Base-by-base conservation (phyloP, 1,140 invertebrate species). In the Battus philenor region DNA sequence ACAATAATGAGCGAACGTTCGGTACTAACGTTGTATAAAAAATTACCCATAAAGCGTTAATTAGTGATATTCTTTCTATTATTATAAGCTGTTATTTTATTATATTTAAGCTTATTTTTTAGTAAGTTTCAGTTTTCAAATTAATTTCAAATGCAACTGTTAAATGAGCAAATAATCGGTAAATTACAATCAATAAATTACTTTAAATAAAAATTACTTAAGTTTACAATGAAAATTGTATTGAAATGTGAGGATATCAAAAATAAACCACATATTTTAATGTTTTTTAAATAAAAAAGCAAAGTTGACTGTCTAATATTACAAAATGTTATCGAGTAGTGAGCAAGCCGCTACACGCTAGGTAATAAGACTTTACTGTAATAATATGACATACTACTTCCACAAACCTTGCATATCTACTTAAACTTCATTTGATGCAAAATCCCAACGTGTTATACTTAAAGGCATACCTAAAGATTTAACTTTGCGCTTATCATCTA, bases 1-100 rank as follows among this genome's bases (percentile, higher is more conserved):
- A 72, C 62, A 64, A 70, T 68, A 70, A 67, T 65, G 60, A 75
- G 75, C 66, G 60, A 71, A 67, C 58, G 54, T 60, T 49, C 62
- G 59, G 65, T 59, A 62, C 59, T 65, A 67, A 63, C 59, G 47
- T 58, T 59, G 59, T 74, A 72, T 70, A 72, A 71, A 77, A 36
- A 73, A 69, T 60, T 72, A 66, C 57, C 57, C 54, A 54, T 67
- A 72, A 72, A 72, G 66, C 64, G 62, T 68, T 59, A 54, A 57
- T 66, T 62, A 57, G 59, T 66, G 59, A 32, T 44, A 54, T 58
- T 44, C n/a, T 32, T 41, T 34, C 11, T n/a, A 34, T 9, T 36
- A 44, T 59, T 58, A 51, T 46, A 50, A 57, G 45, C 44, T 48
- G 47, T 47, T 33, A 49, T 52, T 13, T 48, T 45, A 59, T n/a